phyloP scores from a whole-genome alignment of 2,113 vertebrate genomes.

The Cololabis saira region DNA sequence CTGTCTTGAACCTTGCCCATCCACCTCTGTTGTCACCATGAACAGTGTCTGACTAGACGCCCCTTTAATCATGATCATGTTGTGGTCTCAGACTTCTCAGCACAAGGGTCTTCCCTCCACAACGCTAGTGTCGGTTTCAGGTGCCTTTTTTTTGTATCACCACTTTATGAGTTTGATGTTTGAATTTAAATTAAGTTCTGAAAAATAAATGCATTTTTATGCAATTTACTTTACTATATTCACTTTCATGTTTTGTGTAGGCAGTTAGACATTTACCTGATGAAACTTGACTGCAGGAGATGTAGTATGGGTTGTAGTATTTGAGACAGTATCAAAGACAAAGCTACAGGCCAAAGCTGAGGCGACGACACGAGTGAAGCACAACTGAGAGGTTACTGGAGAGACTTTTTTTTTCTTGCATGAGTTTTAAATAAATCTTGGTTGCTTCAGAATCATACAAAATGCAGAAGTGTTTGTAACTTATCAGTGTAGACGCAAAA shows the following conservation, averaged over 20 bases:
- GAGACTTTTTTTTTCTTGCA: not conserved
- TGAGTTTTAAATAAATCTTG: conserved; percentile 36
- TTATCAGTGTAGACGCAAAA: conserved; percentile 6
- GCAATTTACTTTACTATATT: not conserved
- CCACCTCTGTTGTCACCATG: conserved; percentile 37
- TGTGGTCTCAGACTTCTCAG: conserved; percentile 42
- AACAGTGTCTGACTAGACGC: conserved; percentile 10
- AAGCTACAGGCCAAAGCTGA: not conserved
- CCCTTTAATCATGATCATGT: conserved; percentile 9
- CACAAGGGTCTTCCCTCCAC: conserved; percentile 15
- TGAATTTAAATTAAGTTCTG: not conserved
- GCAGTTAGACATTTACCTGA: conserved; percentile 9
- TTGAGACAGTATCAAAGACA: not conserved
- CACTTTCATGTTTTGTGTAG: not conserved
- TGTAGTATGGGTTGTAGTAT: not conserved
- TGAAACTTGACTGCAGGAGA: not conserved
- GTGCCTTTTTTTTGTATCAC: not conserved
- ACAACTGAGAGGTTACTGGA: not conserved
- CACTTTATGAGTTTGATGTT: not conserved
- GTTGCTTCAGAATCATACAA: conserved; percentile 32
- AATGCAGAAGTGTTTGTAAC: conserved; percentile 31
- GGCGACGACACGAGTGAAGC: not conserved
- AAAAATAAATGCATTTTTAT: not conserved
- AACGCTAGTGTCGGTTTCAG: conserved; percentile 11
- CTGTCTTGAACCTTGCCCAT: conserved; percentile 31